Conservation (phyloP, 1,140 invertebrate species). For the Aphaenogaster rudis region DNA sequence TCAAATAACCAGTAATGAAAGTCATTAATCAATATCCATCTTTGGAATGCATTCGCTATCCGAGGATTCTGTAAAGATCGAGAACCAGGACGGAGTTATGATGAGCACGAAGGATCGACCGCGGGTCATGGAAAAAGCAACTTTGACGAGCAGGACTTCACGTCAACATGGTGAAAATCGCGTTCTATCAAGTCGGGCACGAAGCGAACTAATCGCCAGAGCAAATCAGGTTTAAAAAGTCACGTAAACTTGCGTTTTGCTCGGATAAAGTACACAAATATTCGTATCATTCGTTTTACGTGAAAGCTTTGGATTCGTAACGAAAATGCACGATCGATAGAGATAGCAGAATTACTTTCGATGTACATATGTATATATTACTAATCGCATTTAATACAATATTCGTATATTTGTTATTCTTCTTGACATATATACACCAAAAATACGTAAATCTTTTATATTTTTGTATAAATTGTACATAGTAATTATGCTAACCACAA, state of each 20-base stretch:
- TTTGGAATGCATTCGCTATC: constrained; percentile 28
- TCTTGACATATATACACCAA: background rate
- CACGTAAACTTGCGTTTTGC: constrained; percentile 51
- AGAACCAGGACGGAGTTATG: background rate
- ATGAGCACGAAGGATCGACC: background rate
- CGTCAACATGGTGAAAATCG: constrained; percentile 7
- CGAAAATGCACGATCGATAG: constrained; percentile 14
- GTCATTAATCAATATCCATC: background rate
- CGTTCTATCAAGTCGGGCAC: constrained; percentile 14
- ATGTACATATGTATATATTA: background rate
- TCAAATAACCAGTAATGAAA: background rate
- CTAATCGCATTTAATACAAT: background rate
- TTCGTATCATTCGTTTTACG: constrained; percentile 22
- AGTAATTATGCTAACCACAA: background rate
- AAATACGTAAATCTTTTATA: background rate
- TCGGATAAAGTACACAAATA: constrained; percentile 29
- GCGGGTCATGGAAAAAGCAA: constrained; percentile 14
- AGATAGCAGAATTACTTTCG: background rate
- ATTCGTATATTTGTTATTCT: background rate
- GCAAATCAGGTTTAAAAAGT: constrained; percentile 69
- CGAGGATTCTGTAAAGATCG: constrained; percentile 9
- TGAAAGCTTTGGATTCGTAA: constrained; percentile 18
- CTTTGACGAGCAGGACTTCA: constrained; percentile 2
- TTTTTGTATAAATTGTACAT: background rate
- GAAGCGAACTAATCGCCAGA: constrained; percentile 53